phyloP scores from a whole-genome alignment of 2,797 vertebrate genomes.

The Tolypeutes matacus region DNA sequence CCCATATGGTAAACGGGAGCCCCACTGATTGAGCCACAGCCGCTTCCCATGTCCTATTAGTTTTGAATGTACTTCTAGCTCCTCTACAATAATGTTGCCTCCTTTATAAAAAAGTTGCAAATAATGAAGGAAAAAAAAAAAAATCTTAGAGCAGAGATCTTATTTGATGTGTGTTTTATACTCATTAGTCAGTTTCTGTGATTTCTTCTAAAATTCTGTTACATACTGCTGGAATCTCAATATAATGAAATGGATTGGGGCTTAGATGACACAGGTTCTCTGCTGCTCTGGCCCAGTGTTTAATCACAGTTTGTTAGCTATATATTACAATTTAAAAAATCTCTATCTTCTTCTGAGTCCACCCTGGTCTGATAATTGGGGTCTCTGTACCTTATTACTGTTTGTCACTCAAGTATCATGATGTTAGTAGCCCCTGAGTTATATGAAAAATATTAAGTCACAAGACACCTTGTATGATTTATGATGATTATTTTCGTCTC shows the following conservation, averaged over 20 bases:
- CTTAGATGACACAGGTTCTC: background rate
- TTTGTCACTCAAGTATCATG: constrained; percentile 30
- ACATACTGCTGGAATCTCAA: background rate
- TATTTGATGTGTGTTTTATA: background rate
- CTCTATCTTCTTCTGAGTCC: background rate
- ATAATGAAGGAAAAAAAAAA: background rate
- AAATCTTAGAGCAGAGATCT: background rate
- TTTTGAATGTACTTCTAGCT: background rate
- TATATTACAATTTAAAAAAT: constrained; percentile 15
- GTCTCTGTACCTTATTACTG: constrained; percentile 52
- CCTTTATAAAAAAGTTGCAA: background rate
- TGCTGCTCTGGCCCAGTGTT: background rate
- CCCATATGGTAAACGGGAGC: too few relatives aligned
- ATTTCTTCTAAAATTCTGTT: background rate
- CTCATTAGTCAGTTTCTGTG: background rate
- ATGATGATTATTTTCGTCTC: constrained; percentile 75
- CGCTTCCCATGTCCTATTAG: background rate
- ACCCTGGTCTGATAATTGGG: background rate
- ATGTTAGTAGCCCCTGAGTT: constrained; percentile 36
- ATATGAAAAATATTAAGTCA: constrained; percentile 69
- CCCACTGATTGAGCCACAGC: too few relatives aligned
- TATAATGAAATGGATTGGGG: background rate
- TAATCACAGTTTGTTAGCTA: background rate
- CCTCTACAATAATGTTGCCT: background rate
- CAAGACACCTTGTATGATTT: constrained; percentile 74